Evolutionary conservation across 2,888 invertebrate species (phyloP).

Genomic region (Eilema depressum): DNA sequence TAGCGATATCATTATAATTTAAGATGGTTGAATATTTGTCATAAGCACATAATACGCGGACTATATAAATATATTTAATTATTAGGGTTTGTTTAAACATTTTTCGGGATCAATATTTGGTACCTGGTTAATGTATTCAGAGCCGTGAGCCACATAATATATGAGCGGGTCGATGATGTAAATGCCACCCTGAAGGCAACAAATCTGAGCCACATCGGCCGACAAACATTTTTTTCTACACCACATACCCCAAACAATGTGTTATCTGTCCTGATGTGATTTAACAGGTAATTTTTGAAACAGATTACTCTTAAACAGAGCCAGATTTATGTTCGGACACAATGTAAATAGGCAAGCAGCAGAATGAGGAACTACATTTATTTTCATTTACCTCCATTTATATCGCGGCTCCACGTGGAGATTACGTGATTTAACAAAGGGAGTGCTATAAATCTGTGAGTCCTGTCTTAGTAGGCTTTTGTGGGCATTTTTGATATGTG

Average conservation of each 20-base stretch:
- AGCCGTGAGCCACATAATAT: slow-evolving; percentile 67
- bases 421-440: slow-evolving; percentile 87
- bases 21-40: slow-evolving; percentile 61
- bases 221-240: slow-evolving; percentile 80
- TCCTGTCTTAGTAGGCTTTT: slow-evolving; percentile 87
- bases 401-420: slow-evolving; percentile 85
- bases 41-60: slow-evolving; percentile 43
- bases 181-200: slow-evolving; percentile 83
- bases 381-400: slow-evolving; percentile 87
- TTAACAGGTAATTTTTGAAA: slow-evolving; percentile 86
- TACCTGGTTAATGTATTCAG: slow-evolving; percentile 62
- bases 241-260: slow-evolving; percentile 81
- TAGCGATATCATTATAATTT: slow-evolving; percentile 71
- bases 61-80: slow-evolving; percentile 46
- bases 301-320: slow-evolving; percentile 82
- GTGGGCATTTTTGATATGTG: slow-evolving; percentile 87
- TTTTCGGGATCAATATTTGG: slow-evolving; percentile 52
- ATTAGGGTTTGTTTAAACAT: slow-evolving; percentile 35
- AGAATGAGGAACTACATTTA: slow-evolving; percentile 87
- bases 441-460: slow-evolving; percentile 83
- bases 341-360: slow-evolving; percentile 84
- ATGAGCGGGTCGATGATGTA: slow-evolving; percentile 73
- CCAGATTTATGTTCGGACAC: slow-evolving; percentile 78
- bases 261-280: slow-evolving; percentile 86
- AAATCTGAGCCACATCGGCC: slow-evolving; percentile 75